Conservation (phyloP, 35 echinoderm and acorn worm species). For the Chiridota heheva region DNA sequence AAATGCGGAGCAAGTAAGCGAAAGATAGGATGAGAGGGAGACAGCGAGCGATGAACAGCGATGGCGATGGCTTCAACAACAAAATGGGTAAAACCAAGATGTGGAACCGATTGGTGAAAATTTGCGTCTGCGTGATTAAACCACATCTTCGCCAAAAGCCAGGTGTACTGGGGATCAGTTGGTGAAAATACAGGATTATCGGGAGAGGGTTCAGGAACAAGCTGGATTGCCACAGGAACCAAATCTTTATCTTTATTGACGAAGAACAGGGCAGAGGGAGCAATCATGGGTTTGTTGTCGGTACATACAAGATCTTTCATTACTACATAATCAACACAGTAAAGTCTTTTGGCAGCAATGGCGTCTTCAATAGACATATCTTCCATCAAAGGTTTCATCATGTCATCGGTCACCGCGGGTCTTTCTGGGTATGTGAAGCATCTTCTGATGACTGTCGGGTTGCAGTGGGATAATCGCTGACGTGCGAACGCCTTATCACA, state of each 20-base stretch:
- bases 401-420: conserved; percentile 64
- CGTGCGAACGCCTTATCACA: conserved; percentile 58
- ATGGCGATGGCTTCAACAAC: conserved; percentile 64
- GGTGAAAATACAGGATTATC: conserved; percentile 78
- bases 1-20: conserved; percentile 80
- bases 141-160: conserved; percentile 67
- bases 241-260: conserved; percentile 45
- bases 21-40: conserved; percentile 85
- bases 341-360: conserved; percentile 60
- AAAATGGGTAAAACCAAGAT: conserved; percentile 63
- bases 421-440: conserved; percentile 68
- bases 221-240: conserved; percentile 77
- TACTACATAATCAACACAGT: conserved; percentile 56
- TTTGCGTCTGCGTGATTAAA: conserved; percentile 59
- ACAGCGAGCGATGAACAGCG: conserved; percentile 65
- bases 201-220: conserved; percentile 29
- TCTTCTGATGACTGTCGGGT: conserved; percentile 51
- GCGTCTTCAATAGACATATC: conserved; percentile 65
- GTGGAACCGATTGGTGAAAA: conserved; percentile 51
- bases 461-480: conserved; percentile 49
- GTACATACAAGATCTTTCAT: conserved; percentile 39
- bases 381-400: conserved; percentile 68
- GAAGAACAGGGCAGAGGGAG: conserved; percentile 65
- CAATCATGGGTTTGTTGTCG: conserved; percentile 20
- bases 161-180: conserved; percentile 48